Evolutionary conservation across 2,797 vertebrate genomes (phyloP), one percentile per base, ranked within the genome.

Genomic region (Petrocephalus sullivani): DNA sequence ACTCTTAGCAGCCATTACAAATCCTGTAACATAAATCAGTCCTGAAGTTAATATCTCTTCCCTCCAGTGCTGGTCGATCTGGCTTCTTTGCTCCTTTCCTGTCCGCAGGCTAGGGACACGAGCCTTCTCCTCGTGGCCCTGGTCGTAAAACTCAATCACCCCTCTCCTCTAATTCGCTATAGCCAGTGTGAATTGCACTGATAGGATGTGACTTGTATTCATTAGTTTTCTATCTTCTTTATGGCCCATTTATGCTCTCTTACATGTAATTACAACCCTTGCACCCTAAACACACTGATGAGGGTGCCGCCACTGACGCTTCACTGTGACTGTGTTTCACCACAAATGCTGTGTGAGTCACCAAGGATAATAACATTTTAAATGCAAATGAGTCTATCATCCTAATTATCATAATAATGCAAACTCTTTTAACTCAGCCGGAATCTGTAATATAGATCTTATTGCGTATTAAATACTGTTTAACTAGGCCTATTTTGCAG

Each of bases 381-480:
- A 75, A 75, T 75, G 67, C 67, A 75, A 75, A 75, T 41, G 67
- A 41, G 67, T 2, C 4, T 14, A 75, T 75, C 67, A 75, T 41
- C 16, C 67, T 75, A 75, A 75, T 75, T 75, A 75, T 75, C 67
- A 75, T 75, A 41, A 75, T 75, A 75, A 75, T 75, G 67, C 67
- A 75, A 41, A 75, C 67, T 75, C 67, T 75, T 53, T 82, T 82
- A 53, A 49, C 49, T n/a, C 41, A 82, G 78, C n/a, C n/a, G 41
- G n/a, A 51, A 82, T 82, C 41, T 82, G 78, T 82, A 23, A 82
- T 53, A 82, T 82, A 82, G 41, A 82, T 82, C 41, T 82, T 82
- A 53, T 12, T 53, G 78, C 49, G 41, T 8, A 41, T 82, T 49
- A 51, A 82, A 82, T 82, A 53, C 78, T 82, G 19, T 82, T 23